Conservation (phyloP, 1,140 invertebrate species). For the Drosophila prosaltans region DNA sequence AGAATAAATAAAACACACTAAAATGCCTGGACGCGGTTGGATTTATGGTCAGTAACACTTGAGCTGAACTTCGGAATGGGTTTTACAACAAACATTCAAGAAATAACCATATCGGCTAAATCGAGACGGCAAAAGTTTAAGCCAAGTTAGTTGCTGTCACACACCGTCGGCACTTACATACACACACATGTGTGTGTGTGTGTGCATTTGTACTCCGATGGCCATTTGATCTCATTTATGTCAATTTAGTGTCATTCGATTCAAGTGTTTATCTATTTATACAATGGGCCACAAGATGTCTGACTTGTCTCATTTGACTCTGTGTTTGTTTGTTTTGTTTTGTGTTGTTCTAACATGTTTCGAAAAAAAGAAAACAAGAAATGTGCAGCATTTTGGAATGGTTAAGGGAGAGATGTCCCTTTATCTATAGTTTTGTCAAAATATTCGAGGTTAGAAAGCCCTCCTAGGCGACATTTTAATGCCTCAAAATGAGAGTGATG, state of each 20-base stretch:
- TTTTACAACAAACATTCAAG: conserved; percentile 49
- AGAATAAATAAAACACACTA: conserved; percentile 51
- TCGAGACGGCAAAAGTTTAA: conserved; percentile 28
- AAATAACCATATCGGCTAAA: conserved; percentile 11
- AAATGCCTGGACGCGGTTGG: conserved; percentile 60
- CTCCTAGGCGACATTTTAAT: too few species aligned
- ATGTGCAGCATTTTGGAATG: too few species aligned
- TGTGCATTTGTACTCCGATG: conserved; percentile 1
- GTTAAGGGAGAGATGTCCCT: too few species aligned
- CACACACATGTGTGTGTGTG: conserved; percentile 2
- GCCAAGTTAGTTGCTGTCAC: conserved; percentile 42
- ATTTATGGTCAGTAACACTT: conserved; percentile 78
- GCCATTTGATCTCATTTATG: conserved; percentile 73
- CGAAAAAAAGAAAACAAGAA: too few species aligned
- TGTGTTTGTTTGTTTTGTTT: background rate
- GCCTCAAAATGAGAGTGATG: too few species aligned
- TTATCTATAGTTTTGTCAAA: too few species aligned
- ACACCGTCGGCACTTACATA: conserved; percentile 63
- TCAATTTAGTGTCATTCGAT: conserved; percentile 71
- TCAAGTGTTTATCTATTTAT: conserved; percentile 68
- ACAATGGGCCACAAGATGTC: conserved; percentile 30
- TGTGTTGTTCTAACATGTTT: background rate
- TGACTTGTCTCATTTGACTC: background rate
- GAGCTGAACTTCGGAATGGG: conserved; percentile 66
- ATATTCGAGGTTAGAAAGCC: too few species aligned